Base-by-base conservation (phyloP, 2,797 vertebrate genomes). In the Gallinago solitaria region DNA sequence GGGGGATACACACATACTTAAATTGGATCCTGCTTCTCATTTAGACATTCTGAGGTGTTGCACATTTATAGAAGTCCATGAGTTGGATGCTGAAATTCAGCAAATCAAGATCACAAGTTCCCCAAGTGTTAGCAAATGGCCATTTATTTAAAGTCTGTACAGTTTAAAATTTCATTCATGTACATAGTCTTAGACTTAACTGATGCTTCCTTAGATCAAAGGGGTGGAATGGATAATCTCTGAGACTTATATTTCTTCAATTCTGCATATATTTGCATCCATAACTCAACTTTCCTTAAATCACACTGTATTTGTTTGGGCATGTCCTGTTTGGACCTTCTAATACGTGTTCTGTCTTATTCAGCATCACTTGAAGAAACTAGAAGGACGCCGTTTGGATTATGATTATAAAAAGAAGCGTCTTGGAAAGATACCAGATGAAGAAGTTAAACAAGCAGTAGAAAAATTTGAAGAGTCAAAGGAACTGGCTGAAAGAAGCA, bases 391-490 rank as follows among this genome's bases (percentile, higher is more conserved):
- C 3, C 98, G 99, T 68, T 98, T 99, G 97, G 99, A 99, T 98
- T 99, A 99, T 3, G 99, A 99, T 97, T 99, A 99, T 85, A 99
- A 99, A 96, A 99, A 98, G 98, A 99, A 98, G 92, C 98, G 99
- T 27, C 98, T 98, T 91, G 99, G 99, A 75, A 99, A 99, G 97
- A 98, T 99, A 65, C 98, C 99, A 0, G 98, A 99, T 6, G 99
- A 99, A 96, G 99, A 99, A 97, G 98, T 99, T 91, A 98, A 94
- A 87, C 99, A 99, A 97, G 99, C 99, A 0, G 98, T 99, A 97
- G 99, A 99, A 96, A 99, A 99, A 97, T 99, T 99, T 87, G 98
- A 99, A 82, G 99, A 99, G 95, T 99, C 99, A 87, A 99, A 98
- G 97, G 99, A 99, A 37, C 95, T 99, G 96, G 99, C 99, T 16